Percentiles rank a stretch among this genome's conserved stretches.
phyloP scores from a whole-genome alignment of 92 coral and sea anemone genomes.

The Muricea muricata region DNA sequence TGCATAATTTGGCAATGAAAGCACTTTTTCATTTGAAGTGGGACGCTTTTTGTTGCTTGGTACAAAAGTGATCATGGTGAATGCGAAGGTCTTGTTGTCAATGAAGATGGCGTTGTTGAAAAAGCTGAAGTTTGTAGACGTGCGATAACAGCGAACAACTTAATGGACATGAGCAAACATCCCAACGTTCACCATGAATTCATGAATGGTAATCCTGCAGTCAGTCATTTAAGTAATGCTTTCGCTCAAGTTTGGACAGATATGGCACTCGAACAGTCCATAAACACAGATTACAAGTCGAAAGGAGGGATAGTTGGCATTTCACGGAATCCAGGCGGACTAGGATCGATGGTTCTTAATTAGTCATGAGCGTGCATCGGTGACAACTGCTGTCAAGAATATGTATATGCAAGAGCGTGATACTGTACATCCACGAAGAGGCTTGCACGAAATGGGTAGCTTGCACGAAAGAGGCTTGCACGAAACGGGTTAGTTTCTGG shows the following conservation, averaged over 20 bases:
- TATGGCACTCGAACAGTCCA: conserved; percentile 71
- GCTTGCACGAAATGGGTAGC: conserved; percentile 51
- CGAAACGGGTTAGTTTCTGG: conserved; percentile 59
- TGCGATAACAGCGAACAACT: conserved; percentile 34
- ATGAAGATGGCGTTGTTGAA: conserved; percentile 45
- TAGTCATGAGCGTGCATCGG: conserved; percentile 66
- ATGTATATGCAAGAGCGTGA: conserved; percentile 40
- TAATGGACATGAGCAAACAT: conserved; percentile 60
- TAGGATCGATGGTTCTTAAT: conserved; percentile 68
- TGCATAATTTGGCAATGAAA: conserved; percentile 50
- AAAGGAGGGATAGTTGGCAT: conserved; percentile 61
- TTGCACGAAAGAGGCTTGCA: conserved; percentile 60
- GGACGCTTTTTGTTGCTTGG: conserved; percentile 37
- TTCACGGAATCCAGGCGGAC: conserved; percentile 52
- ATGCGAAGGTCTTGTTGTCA: conserved; percentile 26
- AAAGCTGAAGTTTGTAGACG: conserved; percentile 56
- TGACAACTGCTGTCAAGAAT: conserved; percentile 63
- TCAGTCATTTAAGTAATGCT: conserved; percentile 57
- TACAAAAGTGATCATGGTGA: conserved; percentile 26
- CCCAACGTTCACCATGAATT: conserved; percentile 60
- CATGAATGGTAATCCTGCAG: conserved; percentile 28
- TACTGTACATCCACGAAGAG: conserved; percentile 16
- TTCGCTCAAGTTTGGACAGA: conserved; percentile 69
- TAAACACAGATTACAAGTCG: conserved; percentile 64
- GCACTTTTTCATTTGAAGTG: conserved; percentile 38